Base-by-base conservation (phyloP, 2,797 vertebrate genomes). In the Spea hammondii region DNA sequence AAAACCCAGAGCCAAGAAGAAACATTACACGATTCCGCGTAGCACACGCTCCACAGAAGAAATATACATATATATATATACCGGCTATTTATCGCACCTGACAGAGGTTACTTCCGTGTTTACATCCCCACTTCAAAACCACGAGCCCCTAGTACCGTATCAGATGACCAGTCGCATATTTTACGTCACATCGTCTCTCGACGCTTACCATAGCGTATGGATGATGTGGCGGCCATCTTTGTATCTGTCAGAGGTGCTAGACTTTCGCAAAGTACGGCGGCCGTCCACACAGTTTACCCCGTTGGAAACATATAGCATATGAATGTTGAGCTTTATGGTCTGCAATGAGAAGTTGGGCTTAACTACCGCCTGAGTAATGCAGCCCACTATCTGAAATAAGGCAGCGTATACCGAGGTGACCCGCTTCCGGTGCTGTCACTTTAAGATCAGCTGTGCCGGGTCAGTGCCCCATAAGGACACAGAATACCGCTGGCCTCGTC, bases 61-160 rank as follows among this genome's bases (percentile, higher is more conserved):
- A 17, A 17, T 17, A 17, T 1, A 17, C 17, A 17, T 17, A 17
- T 17, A n/a, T n/a, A n/a, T 32, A 32, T 32, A 32, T 32, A 32
- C 32, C 32, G 32, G 32, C 32, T 32, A 5, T 66, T 4, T 9
- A 11, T 46, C 76, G 72, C 69, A 78, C 76, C 76, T 47, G 47
- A 5, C 5, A 45, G 7, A 12, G 17, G 13, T 7, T 47, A 65
- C 68, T 78, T 78, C 78, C 71, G 55, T 79, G 67, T 79, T 79
- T 79, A 79, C 78, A 64, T 64, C 54, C 5, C 54, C 10, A 47
- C 8, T 10, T 5, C 3, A 1, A 10, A 6, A 46, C 10, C 64
- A 65, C 44, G 64, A 10, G 64, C 5, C 64, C 4, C 32, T 9
- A 4, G 6, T 53, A 5, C 60, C 5, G 14, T 6, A 11, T 45